Base-by-base conservation (phyloP, 2,113 vertebrate genomes). In the Sinocyclocheilus maitianheensis region DNA sequence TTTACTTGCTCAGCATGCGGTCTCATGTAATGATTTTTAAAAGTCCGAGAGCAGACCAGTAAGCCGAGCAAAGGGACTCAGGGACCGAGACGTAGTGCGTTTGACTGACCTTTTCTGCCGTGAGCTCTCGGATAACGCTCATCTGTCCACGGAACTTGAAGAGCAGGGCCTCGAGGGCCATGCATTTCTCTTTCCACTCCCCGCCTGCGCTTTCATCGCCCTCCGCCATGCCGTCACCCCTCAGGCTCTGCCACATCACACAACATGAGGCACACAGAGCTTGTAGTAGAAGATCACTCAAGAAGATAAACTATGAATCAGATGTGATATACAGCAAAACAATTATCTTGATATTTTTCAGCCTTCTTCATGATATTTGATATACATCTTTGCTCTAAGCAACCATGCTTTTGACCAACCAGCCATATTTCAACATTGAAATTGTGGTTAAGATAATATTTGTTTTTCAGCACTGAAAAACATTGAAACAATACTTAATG, bases 71-170 rank as follows among this genome's bases (percentile, higher is more conserved):
- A 20, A 72, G n/a, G 8, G 13, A 67, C 60, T 24, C 8, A 20
- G 9, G 11, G 13, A 43, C 22, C n/a, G 3, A 75, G 37, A 24
- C 1, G 18, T 40, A 48, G 75, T 62, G 63, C 14, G 0, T 76
- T 51, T 76, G 2, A 88, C 96, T 81, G 89, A 99, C 98, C 97
- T 99, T 99, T 90, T 99, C 98, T 69, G 97, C 97, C 53, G 99
- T 95, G 77, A 99, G 93, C 75, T 99, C 97, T 89, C 98, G 94
- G 85, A 99, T 99, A 93, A 97, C 98, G 92, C 97, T 96, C 90
- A 98, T 97, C 91, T 99, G 98, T 89, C 96, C 94, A 89, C 97
- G 94, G 91, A 99, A 99, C 90, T 98, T 98, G 92, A 99, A 95
- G 77, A 99, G 95, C 91, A 99, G 96, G 9, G 96, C 94, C 92